Percentiles rank a stretch among this genome's conserved stretches.
Conservation (phyloP, 2,888 invertebrate genomes). For the Meganola albula region DNA sequence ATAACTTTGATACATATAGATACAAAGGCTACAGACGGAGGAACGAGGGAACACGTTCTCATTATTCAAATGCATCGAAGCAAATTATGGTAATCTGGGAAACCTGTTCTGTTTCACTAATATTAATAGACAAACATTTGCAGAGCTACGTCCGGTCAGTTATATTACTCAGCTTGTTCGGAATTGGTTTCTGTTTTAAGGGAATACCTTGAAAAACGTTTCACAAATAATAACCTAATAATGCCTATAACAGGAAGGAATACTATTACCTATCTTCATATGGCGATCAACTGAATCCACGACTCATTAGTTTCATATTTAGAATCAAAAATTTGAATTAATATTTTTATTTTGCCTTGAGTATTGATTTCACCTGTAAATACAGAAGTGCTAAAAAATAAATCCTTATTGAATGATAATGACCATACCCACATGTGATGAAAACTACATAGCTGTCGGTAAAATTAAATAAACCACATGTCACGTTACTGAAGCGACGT, state of each 20-base stretch:
- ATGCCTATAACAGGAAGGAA: too few relatives aligned
- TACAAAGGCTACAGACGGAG: conserved; percentile 50
- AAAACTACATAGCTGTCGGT: conserved; percentile 32
- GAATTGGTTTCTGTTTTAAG: too few relatives aligned
- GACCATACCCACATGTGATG: conserved; percentile 22
- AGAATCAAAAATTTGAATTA: too few relatives aligned
- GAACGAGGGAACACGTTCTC: conserved; percentile 63
- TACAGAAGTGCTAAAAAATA: too few relatives aligned
- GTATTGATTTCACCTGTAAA: too few relatives aligned
- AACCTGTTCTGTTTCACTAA: conserved; percentile 75
- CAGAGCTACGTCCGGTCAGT: conserved; percentile 32
- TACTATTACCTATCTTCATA: too few relatives aligned
- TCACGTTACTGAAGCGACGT: conserved; percentile 50
- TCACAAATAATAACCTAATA: too few relatives aligned
- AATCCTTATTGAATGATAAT: too few relatives aligned
- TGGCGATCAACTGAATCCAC: too few relatives aligned
- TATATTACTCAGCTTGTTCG: conserved; percentile 37
- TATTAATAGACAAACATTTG: conserved; percentile 69
- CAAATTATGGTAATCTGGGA: conserved; percentile 76
- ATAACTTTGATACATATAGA: conserved; percentile 56
- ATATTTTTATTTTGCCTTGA: too few relatives aligned
- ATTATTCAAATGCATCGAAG: conserved; percentile 77
- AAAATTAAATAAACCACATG: conserved; percentile 62
- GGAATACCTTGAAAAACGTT: too few relatives aligned
- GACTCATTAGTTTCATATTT: too few relatives aligned